Base-by-base conservation (phyloP, 2,797 vertebrate genomes). In the Ambastaia sidthimunki region DNA sequence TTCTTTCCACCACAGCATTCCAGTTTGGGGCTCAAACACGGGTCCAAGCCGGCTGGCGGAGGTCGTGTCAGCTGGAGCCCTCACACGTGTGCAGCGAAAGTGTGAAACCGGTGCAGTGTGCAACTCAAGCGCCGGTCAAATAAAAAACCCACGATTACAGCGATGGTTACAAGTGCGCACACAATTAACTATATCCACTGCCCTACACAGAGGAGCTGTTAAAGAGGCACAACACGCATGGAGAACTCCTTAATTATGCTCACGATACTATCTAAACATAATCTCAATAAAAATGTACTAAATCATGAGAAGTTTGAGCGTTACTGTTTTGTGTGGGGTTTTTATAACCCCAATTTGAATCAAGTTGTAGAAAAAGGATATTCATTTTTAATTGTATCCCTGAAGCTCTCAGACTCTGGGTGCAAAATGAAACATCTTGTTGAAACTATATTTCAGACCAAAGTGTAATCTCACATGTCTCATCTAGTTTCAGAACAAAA, bases 31-130 rank as follows among this genome's bases (percentile, higher is more conserved):
- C 69, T 60, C 34, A 9, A 68, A 65, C 82, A 65, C 28, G 62
- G 59, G 75, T 9, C 84, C 77, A 83, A 83, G 87, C 77, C 80
- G 83, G 80, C 77, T 76, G 74, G 74, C 50, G 69, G 31, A 80
- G 62, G 63, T 54, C 78, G 75, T 66, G 78, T 76, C 85, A 82
- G 83, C 88, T 88, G 70, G 68, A 75, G 71, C 63, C 67, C 76
- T 72, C 80, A 87, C 85, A 87, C 85, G 85, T 90, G 88, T 84
- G 82, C 86, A 88, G 82, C 88, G 85, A 89, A 73, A 86, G 88
- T 90, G 91, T 88, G 88, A 92, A 90, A 89, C 67, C 70, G 41
- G 67, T 52, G 65, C 74, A 31, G 67, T 52, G 65, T 70, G 31
- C 71, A 57, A 67, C 82, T 67, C 73, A 63, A 86, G 86, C 82